These are phyloP conservation scores for Microctonus hyperodae DNA, from an alignment of 2,888 invertebrate genomes.

Conservation along the genomic window DNA sequence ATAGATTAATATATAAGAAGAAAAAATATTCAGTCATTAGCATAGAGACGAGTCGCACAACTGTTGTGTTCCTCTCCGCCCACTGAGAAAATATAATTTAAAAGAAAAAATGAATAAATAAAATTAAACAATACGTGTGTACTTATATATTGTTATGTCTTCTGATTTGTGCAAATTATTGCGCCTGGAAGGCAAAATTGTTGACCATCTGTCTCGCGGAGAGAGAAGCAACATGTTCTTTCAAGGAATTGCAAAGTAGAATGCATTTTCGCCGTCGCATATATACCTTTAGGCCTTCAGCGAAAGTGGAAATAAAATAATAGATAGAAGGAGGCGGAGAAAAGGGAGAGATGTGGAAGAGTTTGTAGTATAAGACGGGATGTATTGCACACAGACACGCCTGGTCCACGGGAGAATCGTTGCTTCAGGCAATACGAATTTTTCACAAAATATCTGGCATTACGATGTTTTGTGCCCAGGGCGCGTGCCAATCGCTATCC, in stretches of 20 bases:
- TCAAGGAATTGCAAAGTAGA: conserved; percentile 9
- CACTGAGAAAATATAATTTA: neutral
- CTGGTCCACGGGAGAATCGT: conserved; percentile 13
- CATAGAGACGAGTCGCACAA: neutral
- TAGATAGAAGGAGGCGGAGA: conserved; percentile 21
- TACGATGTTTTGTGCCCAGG: conserved; percentile 54
- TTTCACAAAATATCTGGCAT: conserved; percentile 54
- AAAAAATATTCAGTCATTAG: neutral
- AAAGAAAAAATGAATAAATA: neutral
- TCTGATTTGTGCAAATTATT: conserved; percentile 24
- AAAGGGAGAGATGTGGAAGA: conserved; percentile 21
- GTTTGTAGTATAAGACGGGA: conserved; percentile 25
- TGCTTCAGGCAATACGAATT: conserved; percentile 44
- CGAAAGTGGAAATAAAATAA: conserved; percentile 38
- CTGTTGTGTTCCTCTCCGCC: neutral
- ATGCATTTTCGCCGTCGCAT: conserved; percentile 10
- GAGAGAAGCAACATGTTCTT: conserved; percentile 1
- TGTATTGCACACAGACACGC: conserved; percentile 6
- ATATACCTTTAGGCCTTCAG: conserved; percentile 15
- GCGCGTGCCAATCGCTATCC: conserved; percentile 50
- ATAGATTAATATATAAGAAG: neutral
- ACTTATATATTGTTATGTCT: neutral
- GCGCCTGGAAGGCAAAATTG: neutral
- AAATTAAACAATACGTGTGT: neutral
- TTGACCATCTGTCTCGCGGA: conserved; percentile 16